These are phyloP conservation scores for Lepidurus apus DNA, from an alignment of 1,140 invertebrate species.

Conservation along the genomic window DNA sequence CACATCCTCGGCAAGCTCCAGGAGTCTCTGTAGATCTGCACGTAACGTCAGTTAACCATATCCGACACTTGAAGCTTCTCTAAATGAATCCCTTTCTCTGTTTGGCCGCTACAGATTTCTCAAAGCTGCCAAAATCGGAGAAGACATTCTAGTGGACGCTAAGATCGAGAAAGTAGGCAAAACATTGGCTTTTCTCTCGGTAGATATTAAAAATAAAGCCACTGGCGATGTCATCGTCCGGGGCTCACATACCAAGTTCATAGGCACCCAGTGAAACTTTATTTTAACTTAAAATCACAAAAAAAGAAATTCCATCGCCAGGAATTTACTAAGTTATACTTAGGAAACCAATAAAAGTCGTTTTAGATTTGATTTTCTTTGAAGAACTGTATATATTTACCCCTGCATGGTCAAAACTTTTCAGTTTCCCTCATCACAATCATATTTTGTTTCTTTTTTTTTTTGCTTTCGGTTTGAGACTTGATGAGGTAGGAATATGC, in stretches of 20 bases:
- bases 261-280: slow-evolving; percentile 43
- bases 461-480: neutral
- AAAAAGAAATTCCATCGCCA: too few relatives aligned
- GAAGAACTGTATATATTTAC: neutral
- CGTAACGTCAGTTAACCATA: slow-evolving; percentile 53
- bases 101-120: slow-evolving; percentile 56
- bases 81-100: slow-evolving; percentile 11
- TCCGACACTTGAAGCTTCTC: slow-evolving; percentile 7
- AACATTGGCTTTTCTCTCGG: slow-evolving; percentile 71
- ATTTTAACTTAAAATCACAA: neutral
- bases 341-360: neutral
- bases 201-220: slow-evolving; percentile 66
- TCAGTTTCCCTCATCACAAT: neutral
- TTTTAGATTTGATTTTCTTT: neutral
- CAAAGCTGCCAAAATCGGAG: slow-evolving; percentile 65
- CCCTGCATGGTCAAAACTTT: neutral
- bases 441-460: neutral
- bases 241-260: slow-evolving; percentile 73
- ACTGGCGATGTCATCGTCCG: slow-evolving; percentile 64
- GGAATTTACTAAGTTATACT: too few relatives aligned
- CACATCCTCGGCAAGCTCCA: slow-evolving; percentile 48
- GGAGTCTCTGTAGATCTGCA: slow-evolving; percentile 70
- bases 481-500: neutral
- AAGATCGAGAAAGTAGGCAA: slow-evolving; percentile 68
- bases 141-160: slow-evolving; percentile 72